Base-by-base conservation (phyloP, 2,888 invertebrate genomes). In the Nineta flava region DNA sequence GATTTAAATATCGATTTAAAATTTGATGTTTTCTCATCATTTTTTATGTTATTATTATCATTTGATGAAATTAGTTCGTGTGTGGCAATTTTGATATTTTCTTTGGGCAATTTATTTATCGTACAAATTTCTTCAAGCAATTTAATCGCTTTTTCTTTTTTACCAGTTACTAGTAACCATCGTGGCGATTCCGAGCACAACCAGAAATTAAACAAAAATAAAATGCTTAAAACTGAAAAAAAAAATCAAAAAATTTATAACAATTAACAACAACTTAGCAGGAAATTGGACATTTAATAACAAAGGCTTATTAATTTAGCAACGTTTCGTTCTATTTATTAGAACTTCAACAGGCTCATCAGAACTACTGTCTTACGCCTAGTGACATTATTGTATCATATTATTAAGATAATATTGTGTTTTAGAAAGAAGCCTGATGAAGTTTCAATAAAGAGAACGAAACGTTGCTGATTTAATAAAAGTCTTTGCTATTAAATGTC, bases 111-210 rank as follows among this genome's bases (percentile, higher is more conserved):
- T 41, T 57, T 55, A 48, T 70, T 70, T 48, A 54, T 55, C 48
- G 54, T 55, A 5, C 66, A 66, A 3, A 66, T 67, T 42, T 59
- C 56, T 53, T 62, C 55, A 5, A 71, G 55, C 12, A 65, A 65
- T 67, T 67, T 62, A 10, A 70, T 57, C 17, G 77, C 77, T 60
- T 72, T 64, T 26, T 72, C 64, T 35, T 62, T 67, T 57, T 66
- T 65, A 2, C 75, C 76, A 15, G 70, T 71, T 9, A 75, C 75
- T 49, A 79, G 56, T 26, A 79, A 62, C 79, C 80, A 80, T 52
- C 77, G 64, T 1, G 79, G 79, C 1, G 79, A 79, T 62, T 80
- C 80, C 0, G 76, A 72, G 56, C 79, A 60, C 43, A 69, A 64
- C 65, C 74, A 69, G 64, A 66, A 67, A 57, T 68, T 70, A 1